phyloP scores from a whole-genome alignment of 2,888 invertebrate genomes.

The Chromoteleia sp. region DNA sequence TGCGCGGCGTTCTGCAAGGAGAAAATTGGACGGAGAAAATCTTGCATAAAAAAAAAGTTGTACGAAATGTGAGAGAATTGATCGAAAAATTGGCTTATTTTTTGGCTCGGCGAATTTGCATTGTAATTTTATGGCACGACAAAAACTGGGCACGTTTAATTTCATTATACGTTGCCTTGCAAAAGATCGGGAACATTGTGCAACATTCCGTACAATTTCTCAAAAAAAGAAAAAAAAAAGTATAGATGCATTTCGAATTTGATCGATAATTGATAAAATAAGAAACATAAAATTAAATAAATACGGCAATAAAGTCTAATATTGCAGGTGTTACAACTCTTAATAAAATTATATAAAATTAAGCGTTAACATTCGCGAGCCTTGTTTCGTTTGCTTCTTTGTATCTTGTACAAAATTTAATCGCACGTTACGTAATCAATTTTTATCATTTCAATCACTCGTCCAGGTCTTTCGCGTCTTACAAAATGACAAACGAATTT shows the following conservation, averaged over 20 bases:
- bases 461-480: too few relatives aligned
- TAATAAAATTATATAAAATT: conserved; percentile 20
- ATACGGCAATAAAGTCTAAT: too few relatives aligned
- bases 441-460: too few relatives aligned
- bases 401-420: background rate
- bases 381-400: conserved; percentile 18
- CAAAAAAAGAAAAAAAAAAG: too few relatives aligned
- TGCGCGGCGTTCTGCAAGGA: conserved; percentile 49
- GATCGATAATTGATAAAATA: background rate
- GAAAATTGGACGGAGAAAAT: conserved; percentile 66
- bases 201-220: too few relatives aligned
- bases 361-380: background rate
- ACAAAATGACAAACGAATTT: conserved; percentile 4
- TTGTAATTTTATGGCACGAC: background rate
- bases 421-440: conserved; percentile 7
- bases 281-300: too few relatives aligned
- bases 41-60: conserved; percentile 38
- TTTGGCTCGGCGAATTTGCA: conserved; percentile 4
- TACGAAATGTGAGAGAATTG: conserved; percentile 24
- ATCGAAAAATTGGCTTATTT: conserved; percentile 23
- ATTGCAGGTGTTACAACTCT: background rate
- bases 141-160: background rate
- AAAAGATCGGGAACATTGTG: background rate
- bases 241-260: too few relatives aligned
- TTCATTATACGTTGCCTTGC: background rate